Evolutionary conservation across 2,797 vertebrate genomes (phyloP), one percentile per base, ranked within the genome.

Genomic region (Percopsis omiscomaycus): DNA sequence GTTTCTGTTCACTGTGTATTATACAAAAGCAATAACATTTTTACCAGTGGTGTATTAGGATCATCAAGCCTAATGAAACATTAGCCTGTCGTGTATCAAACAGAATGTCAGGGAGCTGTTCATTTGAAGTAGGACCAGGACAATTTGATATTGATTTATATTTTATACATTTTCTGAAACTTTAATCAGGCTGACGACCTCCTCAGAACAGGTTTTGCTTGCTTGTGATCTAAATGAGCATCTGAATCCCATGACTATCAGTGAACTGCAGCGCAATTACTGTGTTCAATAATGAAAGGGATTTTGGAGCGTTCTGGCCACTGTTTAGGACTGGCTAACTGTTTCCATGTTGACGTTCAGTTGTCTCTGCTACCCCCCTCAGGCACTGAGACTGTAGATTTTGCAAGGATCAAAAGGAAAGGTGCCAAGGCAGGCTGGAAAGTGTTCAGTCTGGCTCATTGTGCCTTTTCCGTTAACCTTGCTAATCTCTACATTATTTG

Each of bases 1-100:
- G 82, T 87, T 84, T 90, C 84, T 92, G 87, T 91, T 90, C 89
- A 93, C 91, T 93, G 92, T 93, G 90, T 92, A 86, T 87, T 88
- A 83, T 85, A 76, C 73, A 76, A 87, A 87, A 93, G 93, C 93
- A 94, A 94, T 94, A 94, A 93, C 86, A 74, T 91, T 91, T 91
- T 86, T 89, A 83, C 77, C 79, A 86, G 80, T 68, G 81, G 81
- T 84, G 75, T 87, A 84, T 84, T 85, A 79, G 83, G 81, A 84
- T 87, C 78, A 82, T 86, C 79, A 76, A 86, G 80, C 68, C 75
- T 87, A 79, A 81, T 84, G 73, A 80, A 86, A 85, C 85, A 82
- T 85, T 75, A 78, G 68, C 82, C 81, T 84, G 84, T 89, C 81
- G 63, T 77, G 59, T 85, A 82, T 87, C 77, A 82, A 85, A 87